phyloP scores from a whole-genome alignment of 2,888 invertebrate species.

The Molorchus minor region DNA sequence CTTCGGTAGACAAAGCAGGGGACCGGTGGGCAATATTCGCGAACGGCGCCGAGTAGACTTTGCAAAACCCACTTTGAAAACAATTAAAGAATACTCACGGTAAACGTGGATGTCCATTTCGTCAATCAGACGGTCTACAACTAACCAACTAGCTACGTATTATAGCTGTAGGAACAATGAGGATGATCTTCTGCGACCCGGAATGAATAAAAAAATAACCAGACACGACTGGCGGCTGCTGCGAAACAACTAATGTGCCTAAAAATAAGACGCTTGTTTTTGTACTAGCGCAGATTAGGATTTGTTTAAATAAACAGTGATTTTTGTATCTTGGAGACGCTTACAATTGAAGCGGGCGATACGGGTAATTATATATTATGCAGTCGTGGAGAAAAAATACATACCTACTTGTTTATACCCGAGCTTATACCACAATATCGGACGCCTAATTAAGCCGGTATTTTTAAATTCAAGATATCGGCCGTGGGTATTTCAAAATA shows the following conservation, averaged over 20 bases:
- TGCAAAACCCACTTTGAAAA: not conserved
- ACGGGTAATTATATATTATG: conserved; percentile 1
- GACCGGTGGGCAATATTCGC: not conserved
- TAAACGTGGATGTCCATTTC: not conserved
- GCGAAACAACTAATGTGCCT: not conserved
- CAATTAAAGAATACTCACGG: conserved; percentile 1
- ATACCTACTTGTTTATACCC: not conserved
- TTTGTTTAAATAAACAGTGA: conserved; percentile 15
- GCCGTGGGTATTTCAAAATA: too few species aligned
- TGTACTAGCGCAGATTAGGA: conserved; percentile 10
- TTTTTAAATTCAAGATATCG: not conserved
- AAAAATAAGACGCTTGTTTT: conserved; percentile 17
- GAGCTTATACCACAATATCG: not conserved
- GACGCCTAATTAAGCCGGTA: not conserved
- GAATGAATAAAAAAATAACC: too few species aligned
- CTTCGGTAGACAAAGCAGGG: too few species aligned
- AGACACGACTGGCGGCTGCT: not conserved
- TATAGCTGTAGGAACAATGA: too few species aligned
- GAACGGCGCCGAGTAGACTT: conserved; percentile 33
- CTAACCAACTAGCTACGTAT: not conserved
- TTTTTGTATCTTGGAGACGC: conserved; percentile 9
- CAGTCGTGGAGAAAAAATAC: not conserved
- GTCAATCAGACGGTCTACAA: not conserved
- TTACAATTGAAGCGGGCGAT: not conserved
- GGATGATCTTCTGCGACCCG: too few species aligned